Evolutionary conservation across 2,797 vertebrate species (phyloP), one percentile per base, ranked within the genome.

Genomic region (Zalophus californianus): DNA sequence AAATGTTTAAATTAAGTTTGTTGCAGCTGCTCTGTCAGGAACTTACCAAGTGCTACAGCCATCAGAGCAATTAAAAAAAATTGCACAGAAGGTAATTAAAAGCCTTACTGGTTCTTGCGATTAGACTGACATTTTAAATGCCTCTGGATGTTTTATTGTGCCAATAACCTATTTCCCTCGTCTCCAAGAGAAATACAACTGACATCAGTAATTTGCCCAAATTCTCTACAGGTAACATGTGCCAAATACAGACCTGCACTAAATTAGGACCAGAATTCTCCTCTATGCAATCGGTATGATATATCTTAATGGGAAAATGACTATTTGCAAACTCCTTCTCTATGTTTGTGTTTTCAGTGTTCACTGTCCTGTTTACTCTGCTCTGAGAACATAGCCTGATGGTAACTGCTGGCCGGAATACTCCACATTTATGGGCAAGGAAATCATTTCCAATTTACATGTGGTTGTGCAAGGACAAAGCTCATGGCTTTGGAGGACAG

Each of bases 11-110:
- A 98, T 99, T 97, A 99, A 99, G 98, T 98, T 98, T 98, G 98
- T 98, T 99, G 98, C 98, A 99, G 98, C 98, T 99, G 98, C 98
- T 99, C 98, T 98, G 98, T 99, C 98, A 99, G 98, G 98, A 98
- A 98, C 98, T 98, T 98, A 98, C 98, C 98, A 98, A 99, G 98
- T 96, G 87, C 98, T 98, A 97, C 98, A 99, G 98, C 98, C 98
- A 99, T 98, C 52, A 83, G 99, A 99, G 99, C 99, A 99, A 99
- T 99, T 99, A 98, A 98, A 99, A 98, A 99, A 99, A 99, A 99
- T 99, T 99, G 99, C 99, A 99, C 99, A 99, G 99, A 99, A 99
- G 99, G 99, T 99, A 99, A 99, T 99, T 99, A 99, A 99, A 99
- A 99, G 99, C 99, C 99, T 99, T 99, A 99, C 99, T 99, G 99